A percentile compares a stretch with the other conserved stretches of the same genome.
Conservation (phyloP, 2,797 vertebrate genomes). For the Hyperoplus lanceolatus region DNA sequence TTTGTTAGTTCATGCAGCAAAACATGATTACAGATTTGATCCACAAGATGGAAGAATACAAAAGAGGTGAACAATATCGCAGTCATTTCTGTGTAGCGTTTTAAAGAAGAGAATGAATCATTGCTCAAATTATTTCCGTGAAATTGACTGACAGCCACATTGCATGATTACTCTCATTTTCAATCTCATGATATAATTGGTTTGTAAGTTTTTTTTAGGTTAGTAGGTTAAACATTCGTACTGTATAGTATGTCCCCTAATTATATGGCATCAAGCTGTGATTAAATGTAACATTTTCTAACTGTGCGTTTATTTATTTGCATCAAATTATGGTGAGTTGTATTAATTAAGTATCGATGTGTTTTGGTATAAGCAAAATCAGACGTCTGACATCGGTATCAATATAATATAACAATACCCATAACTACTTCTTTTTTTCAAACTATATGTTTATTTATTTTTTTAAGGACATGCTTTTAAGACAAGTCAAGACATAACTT, state of each 20-base stretch:
- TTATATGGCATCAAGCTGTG: no score
- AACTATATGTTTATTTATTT: no score
- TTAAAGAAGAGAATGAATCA: conserved; percentile 36
- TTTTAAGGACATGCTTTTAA: no score
- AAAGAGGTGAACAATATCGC: conserved; percentile 49
- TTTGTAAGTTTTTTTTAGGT: conserved; percentile 36
- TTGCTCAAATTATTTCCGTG: conserved; percentile 21
- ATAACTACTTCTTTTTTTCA: no score
- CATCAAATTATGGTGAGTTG: no score
- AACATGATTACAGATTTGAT: conserved; percentile 58
- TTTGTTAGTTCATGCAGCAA: conserved; percentile 52
- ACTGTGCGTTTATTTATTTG: no score
- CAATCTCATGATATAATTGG: conserved; percentile 14
- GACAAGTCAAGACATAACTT: no score
- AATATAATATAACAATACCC: no score
- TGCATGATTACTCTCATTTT: conserved; percentile 25
- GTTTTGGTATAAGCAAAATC: no score
- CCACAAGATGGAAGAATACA: conserved; percentile 39
- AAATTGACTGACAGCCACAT: conserved; percentile 33
- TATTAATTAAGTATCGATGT: no score
- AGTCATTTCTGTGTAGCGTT: conserved; percentile 33
- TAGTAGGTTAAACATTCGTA: conserved; percentile 55
- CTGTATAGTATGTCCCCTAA: conserved; percentile 1
- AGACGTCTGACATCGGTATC: no score
- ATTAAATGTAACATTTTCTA: no score